Evolutionary conservation across 2,113 vertebrate genomes (phyloP).

Genomic region (Oceanites oceanicus): DNA sequence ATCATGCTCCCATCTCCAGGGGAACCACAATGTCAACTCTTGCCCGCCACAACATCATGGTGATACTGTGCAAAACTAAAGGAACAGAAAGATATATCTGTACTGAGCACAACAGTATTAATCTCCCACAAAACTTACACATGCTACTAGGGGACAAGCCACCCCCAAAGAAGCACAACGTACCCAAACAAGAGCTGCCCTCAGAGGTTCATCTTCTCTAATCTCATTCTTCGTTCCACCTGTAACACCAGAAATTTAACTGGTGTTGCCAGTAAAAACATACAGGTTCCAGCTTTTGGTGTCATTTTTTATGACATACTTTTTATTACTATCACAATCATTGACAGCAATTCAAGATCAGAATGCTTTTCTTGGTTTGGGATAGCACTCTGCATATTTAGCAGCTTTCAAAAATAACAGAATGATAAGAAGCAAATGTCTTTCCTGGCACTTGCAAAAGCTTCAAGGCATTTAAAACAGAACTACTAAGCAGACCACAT

Average conservation of each 20-base stretch:
- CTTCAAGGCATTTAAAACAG: neutral
- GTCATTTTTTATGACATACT: neutral
- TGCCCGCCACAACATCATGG: neutral
- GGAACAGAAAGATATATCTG: neutral
- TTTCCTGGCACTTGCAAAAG: neutral
- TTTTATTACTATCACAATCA: neutral
- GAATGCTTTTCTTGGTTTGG: neutral
- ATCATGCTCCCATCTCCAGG: neutral
- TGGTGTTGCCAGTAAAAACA: neutral
- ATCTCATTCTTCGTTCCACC: neutral
- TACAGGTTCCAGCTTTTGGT: neutral
- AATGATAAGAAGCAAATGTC: neutral
- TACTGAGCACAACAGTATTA: neutral
- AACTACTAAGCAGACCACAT: neutral
- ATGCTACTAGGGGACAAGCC: accelerated
- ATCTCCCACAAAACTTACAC: neutral
- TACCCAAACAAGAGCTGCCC: neutral
- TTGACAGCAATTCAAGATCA: neutral
- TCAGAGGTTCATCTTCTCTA: neutral
- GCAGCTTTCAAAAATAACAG: neutral
- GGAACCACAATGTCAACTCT: neutral
- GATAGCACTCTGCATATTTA: neutral
- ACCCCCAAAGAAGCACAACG: neutral
- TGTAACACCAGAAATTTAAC: neutral
- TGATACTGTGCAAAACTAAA: neutral